Base-by-base conservation (phyloP, 2,797 vertebrate genomes). In the Neopelma chrysocephalum region DNA sequence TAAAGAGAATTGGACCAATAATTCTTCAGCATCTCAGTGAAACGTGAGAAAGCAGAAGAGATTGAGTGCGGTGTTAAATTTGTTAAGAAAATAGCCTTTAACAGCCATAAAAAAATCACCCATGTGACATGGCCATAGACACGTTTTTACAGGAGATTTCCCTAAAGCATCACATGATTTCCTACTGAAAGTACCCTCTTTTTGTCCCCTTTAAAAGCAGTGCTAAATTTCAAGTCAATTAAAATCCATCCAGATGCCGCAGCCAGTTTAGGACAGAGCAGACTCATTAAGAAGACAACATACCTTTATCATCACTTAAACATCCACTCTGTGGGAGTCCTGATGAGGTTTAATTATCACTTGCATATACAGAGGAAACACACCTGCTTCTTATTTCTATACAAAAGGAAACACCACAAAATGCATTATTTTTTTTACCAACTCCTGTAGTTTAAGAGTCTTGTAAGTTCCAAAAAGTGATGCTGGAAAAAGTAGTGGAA, bases 271-370 rank as follows among this genome's bases (percentile, higher is more conserved):
- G 78, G 47, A 40, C 60, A 85, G 71, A 82, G 21, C 9, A 77
- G 22, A 29, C 31, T 91, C 53, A 34, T 64, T 42, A 87, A 82
- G 53, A 91, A 70, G 27, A 65, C 17, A 76, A 40, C 25, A 64
- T 38, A n/a, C 64, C 64, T 92, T 83, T 70, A 38, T 60, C 51
- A 64, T 36, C 32, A 43, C 64, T 92, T 68, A 65, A 94, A 64
- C 34, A 71, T 18, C 34, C 57, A 19, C 40, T 81, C 90, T 26
- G 60, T 56, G 43, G 71, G 89, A 94, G 71, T 75, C 78, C 71
- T 91, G 78, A 66, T 82, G 78, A 76, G 84, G 68, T 87, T 89
- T 90, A 91, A 89, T 94, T 92, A 92, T 89, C 81, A 48, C 47
- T 84, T 91, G 36, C 62, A 79, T 65, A 66, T 61, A 50, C 6